phyloP scores from a whole-genome alignment of 2,113 vertebrate genomes.

The Barnardius zonarius region DNA sequence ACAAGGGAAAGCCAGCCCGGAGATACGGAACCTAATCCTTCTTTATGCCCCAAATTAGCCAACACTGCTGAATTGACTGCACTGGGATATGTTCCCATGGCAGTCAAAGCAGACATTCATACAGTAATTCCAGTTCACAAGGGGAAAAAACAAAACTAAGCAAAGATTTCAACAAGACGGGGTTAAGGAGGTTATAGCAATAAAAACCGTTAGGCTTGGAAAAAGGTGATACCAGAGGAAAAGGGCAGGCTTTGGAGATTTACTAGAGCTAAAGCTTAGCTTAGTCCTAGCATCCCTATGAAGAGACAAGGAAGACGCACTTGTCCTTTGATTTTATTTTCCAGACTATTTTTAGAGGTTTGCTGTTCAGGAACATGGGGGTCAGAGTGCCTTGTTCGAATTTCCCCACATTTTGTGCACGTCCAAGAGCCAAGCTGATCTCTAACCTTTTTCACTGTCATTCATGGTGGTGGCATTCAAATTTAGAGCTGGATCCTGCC shows the following conservation, averaged over 20 bases:
- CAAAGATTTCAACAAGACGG: neutral
- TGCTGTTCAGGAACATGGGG: neutral
- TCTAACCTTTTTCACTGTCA: neutral
- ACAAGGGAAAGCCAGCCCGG: neutral
- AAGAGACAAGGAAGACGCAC: neutral
- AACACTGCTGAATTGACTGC: neutral
- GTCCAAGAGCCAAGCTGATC: neutral
- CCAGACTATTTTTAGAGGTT: neutral
- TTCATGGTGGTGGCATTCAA: neutral
- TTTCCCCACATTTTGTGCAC: neutral
- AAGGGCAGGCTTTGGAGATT: neutral
- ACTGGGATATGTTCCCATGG: neutral
- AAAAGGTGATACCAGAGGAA: neutral
- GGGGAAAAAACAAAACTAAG: neutral
- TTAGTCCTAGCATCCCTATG: neutral
- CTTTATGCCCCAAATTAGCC: neutral
- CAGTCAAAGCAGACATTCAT: neutral
- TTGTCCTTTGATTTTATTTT: neutral
- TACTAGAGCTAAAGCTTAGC: neutral
- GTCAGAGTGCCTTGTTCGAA: neutral
- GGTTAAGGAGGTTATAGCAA: neutral
- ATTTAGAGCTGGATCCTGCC: conserved; percentile 36
- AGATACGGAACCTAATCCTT: neutral
- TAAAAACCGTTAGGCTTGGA: neutral
- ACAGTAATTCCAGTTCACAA: neutral